phyloP scores from a whole-genome alignment of 2,797 vertebrate genomes.

The Smutsia temminckii region DNA sequence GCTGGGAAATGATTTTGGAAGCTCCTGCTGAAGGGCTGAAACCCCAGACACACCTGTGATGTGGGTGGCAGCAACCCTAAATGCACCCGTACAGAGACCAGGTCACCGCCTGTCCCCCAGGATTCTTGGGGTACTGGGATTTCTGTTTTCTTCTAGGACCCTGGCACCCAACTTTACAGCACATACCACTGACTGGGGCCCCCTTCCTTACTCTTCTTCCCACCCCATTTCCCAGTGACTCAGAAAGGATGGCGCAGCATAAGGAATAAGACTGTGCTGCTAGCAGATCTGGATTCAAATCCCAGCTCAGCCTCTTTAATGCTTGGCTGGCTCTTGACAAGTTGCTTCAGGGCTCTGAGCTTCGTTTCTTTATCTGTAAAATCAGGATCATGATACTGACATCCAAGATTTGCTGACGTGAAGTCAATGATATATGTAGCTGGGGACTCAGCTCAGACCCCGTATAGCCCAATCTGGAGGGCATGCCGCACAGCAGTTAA shows the following conservation, averaged over 20 bases:
- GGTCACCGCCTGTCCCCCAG: background rate
- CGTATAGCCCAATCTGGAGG: background rate
- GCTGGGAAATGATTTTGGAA: background rate
- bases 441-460: background rate
- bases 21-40: background rate
- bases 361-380: background rate
- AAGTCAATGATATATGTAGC: background rate
- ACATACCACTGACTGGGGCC: background rate
- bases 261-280: background rate
- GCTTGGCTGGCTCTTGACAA: background rate
- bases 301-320: background rate
- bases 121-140: background rate
- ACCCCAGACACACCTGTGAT: background rate
- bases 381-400: background rate
- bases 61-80: background rate
- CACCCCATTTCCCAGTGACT: background rate
- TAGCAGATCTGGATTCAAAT: background rate
- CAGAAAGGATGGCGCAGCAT: fast-evolving
- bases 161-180: background rate
- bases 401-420: background rate
- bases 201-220: background rate
- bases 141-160: background rate
- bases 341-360: background rate
- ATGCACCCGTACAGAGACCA: background rate
- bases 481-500: fast-evolving